Evolutionary conservation across 2,888 invertebrate genomes (phyloP).

Genomic region (Rhagophthalmus giganteus): DNA sequence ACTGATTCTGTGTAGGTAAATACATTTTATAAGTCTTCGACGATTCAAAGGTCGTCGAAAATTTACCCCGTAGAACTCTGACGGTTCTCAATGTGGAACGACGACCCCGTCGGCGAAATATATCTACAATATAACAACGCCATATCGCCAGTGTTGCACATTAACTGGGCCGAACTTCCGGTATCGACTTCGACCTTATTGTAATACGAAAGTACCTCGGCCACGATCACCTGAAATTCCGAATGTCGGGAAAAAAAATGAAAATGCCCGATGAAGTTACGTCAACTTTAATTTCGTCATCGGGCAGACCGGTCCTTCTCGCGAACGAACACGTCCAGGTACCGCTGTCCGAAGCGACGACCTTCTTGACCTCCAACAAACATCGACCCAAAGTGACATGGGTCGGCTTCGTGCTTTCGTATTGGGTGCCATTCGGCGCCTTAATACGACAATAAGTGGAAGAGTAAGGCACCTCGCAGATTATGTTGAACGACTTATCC

Average conservation of each 20-base stretch:
- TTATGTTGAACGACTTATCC: constrained; percentile 16
- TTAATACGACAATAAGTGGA: constrained; percentile 29
- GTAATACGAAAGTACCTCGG: constrained; percentile 19
- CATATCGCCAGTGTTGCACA: constrained; percentile 23
- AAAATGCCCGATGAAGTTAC: no score
- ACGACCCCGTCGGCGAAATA: constrained; percentile 13
- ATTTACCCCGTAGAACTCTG: constrained; percentile 14
- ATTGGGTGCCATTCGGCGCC: constrained; percentile 30
- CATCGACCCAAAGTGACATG: constrained; percentile 27
- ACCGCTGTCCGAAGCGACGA: constrained; percentile 26
- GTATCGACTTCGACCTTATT: constrained; percentile 11
- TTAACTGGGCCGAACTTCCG: constrained; percentile 18
- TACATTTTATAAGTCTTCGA: no score
- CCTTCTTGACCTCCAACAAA: constrained; percentile 7
- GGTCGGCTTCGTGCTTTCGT: constrained; percentile 7
- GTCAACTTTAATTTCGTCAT: constrained; percentile 26
- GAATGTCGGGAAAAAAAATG: no score
- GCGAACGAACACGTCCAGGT: constrained; percentile 33
- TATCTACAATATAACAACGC: constrained; percentile 28
- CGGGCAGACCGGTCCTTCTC: constrained; percentile 22
- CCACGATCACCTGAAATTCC: constrained; percentile 19
- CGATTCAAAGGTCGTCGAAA: no score
- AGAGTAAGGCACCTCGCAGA: constrained; percentile 31
- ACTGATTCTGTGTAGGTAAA: no score
- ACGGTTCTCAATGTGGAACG: constrained; percentile 16